phyloP scores from a whole-genome alignment of 2,797 vertebrate species.

The Onychomys leucogaster region DNA sequence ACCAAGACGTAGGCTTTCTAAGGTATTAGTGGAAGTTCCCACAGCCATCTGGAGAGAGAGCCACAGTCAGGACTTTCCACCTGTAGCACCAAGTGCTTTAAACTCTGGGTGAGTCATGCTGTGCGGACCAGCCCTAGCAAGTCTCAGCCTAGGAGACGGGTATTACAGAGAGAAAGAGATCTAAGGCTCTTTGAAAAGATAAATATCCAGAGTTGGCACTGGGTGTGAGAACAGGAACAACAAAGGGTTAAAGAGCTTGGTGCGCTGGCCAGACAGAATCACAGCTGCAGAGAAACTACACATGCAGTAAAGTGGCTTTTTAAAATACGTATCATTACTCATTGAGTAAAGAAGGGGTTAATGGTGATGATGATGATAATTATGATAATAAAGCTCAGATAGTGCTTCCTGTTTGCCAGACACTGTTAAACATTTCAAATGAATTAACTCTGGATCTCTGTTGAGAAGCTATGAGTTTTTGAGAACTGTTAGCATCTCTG shows the following conservation, averaged over 20 bases:
- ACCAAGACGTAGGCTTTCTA: neutral
- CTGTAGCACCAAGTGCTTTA: neutral
- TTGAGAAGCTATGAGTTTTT: neutral
- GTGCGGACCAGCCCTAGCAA: slow-evolving; percentile 5
- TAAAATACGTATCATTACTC: neutral
- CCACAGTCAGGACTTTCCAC: slow-evolving; percentile 15
- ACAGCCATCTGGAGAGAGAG: neutral
- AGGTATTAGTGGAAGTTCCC: neutral
- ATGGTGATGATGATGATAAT: neutral
- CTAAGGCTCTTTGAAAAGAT: slow-evolving; percentile 54
- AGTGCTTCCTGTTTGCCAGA: neutral
- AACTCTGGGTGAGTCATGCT: neutral
- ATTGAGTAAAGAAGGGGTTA: neutral
- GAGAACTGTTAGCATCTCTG: neutral
- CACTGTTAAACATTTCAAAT: neutral
- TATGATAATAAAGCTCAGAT: neutral
- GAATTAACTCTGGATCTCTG: neutral
- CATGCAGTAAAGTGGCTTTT: neutral
- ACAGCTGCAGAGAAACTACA: neutral
- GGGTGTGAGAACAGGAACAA: neutral
- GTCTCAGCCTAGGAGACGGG: slow-evolving; percentile 14
- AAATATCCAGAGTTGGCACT: neutral
- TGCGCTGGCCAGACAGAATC: neutral
- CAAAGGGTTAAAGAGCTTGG: slow-evolving; percentile 21
- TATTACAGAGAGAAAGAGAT: slow-evolving; percentile 61